Percentiles rank a stretch among this genome's conserved stretches.
Evolutionary conservation across 2,797 vertebrate species (phyloP).

Genomic region (Ptychobarbus kaznakovi): DNA sequence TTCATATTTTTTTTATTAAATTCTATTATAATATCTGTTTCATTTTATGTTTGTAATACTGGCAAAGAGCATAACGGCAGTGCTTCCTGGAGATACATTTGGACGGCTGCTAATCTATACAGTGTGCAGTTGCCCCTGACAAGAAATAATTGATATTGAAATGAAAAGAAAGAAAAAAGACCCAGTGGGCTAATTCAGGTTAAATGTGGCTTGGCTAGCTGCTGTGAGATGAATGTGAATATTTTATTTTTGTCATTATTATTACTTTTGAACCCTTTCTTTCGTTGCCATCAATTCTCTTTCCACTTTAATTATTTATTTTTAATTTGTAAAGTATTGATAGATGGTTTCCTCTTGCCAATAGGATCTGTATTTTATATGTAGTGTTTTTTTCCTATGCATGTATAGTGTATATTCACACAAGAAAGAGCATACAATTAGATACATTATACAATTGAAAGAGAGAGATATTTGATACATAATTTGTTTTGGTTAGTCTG

Average conservation of each 20-base stretch:
- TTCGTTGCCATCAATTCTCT: slow-evolving; percentile 66
- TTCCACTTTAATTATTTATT: slow-evolving; percentile 70
- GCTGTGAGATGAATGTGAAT: slow-evolving; percentile 47
- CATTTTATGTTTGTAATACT: not conserved
- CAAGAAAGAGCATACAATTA: not conserved
- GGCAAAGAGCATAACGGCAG: not conserved
- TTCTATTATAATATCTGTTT: not conserved
- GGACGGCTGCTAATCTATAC: slow-evolving; percentile 9
- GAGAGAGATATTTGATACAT: not conserved
- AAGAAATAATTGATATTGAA: slow-evolving; percentile 39
- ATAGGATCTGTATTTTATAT: slow-evolving; percentile 59
- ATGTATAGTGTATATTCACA: not conserved
- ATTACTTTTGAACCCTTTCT: slow-evolving; percentile 49
- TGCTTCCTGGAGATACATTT: slow-evolving; percentile 24
- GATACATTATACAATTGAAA: not conserved
- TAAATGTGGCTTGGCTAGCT: not conserved
- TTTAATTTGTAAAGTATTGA: slow-evolving; percentile 41
- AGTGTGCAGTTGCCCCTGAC: not conserved
- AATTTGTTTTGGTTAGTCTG: not conserved
- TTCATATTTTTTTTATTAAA: not conserved
- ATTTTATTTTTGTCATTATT: slow-evolving; percentile 62
- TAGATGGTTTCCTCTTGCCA: slow-evolving; percentile 68
- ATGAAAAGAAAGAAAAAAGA: not conserved
- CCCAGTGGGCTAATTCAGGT: slow-evolving; percentile 51
- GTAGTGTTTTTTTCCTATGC: not conserved